Conservation (phyloP, 2,888 invertebrate genomes). For the Agrilus cyanescens region DNA sequence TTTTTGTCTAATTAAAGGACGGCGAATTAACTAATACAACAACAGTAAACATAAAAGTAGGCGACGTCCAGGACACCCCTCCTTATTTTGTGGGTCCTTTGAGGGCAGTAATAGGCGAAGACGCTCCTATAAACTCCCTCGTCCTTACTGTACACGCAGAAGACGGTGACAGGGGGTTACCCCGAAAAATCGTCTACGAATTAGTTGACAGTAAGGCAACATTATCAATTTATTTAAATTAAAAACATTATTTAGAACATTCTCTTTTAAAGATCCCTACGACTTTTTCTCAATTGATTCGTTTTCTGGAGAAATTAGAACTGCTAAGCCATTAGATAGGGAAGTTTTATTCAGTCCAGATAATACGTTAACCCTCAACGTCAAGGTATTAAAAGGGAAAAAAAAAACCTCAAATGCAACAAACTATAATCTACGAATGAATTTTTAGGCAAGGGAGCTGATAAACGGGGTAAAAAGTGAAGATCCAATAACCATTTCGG, state of each 20-base stretch:
- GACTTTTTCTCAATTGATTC: slow-evolving; percentile 77
- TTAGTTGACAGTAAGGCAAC: slow-evolving; percentile 63
- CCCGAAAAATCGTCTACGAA: slow-evolving; percentile 65
- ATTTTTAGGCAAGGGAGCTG: slow-evolving; percentile 59
- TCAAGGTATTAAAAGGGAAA: slow-evolving; percentile 42
- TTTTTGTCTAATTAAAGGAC: slow-evolving; percentile 44
- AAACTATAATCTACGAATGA: slow-evolving; percentile 4
- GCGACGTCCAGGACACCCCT: slow-evolving; percentile 78
- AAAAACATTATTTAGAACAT: neutral
- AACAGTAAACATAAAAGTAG: slow-evolving; percentile 64
- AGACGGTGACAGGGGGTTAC: slow-evolving; percentile 76
- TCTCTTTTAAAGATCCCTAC: slow-evolving; percentile 57
- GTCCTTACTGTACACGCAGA: slow-evolving; percentile 69
- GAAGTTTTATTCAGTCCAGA: slow-evolving; percentile 70
- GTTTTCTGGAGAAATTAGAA: slow-evolving; percentile 65
- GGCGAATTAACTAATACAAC: slow-evolving; percentile 63
- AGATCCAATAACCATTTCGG: slow-evolving; percentile 55
- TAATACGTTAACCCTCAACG: slow-evolving; percentile 64
- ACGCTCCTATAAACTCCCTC: slow-evolving; percentile 70
- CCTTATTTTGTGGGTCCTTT: slow-evolving; percentile 73
- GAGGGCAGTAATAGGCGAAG: slow-evolving; percentile 67
- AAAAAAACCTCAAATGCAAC: neutral
- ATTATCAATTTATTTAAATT: neutral
- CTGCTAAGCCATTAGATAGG: slow-evolving; percentile 74
- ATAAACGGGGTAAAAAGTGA: slow-evolving; percentile 58